A percentile compares a stretch with the other conserved stretches of the same genome.
phyloP scores from a whole-genome alignment of 2,113 vertebrate genomes.

The Scopus umbretta region DNA sequence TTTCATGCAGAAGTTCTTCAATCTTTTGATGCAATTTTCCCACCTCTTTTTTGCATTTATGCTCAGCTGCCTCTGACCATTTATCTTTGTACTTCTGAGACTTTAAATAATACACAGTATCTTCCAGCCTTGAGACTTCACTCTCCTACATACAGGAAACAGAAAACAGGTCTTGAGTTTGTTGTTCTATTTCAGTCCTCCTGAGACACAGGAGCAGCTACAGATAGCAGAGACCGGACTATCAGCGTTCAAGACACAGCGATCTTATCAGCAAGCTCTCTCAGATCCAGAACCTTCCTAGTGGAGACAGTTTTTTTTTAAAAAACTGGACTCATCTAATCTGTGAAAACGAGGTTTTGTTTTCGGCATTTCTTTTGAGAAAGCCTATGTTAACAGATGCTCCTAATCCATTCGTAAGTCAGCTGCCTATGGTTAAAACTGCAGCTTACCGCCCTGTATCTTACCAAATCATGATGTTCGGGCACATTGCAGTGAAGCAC shows the following conservation, averaged over 20 bases:
- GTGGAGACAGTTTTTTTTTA: not conserved
- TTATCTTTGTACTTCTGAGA: constrained; percentile 38
- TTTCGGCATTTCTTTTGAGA: not conserved
- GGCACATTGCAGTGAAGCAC: constrained; percentile 81
- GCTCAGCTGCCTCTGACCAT: constrained; percentile 6
- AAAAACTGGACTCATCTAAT: not conserved
- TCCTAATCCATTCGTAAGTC: not conserved
- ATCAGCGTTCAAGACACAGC: not conserved
- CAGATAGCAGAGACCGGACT: not conserved
- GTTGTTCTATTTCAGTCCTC: not conserved
- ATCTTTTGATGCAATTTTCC: constrained; percentile 50
- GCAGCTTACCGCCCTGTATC: not conserved
- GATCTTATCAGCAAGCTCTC: not conserved
- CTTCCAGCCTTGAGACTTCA: constrained; percentile 71
- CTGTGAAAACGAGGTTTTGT: not conserved
- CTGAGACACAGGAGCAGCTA: not conserved
- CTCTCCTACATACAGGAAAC: constrained; percentile 63
- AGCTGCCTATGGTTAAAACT: not conserved
- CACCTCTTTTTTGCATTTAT: constrained; percentile 28
- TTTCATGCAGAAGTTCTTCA: constrained; percentile 66
- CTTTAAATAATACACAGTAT: constrained; percentile 66
- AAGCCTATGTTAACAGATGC: not conserved
- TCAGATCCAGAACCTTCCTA: not conserved
- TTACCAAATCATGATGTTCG: constrained; percentile 78
- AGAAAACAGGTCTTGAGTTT: no score